A percentile compares a stretch with the other conserved stretches of the same genome.
Evolutionary conservation across 2,888 invertebrate genomes (phyloP).

Genomic region (Nomada flava): DNA sequence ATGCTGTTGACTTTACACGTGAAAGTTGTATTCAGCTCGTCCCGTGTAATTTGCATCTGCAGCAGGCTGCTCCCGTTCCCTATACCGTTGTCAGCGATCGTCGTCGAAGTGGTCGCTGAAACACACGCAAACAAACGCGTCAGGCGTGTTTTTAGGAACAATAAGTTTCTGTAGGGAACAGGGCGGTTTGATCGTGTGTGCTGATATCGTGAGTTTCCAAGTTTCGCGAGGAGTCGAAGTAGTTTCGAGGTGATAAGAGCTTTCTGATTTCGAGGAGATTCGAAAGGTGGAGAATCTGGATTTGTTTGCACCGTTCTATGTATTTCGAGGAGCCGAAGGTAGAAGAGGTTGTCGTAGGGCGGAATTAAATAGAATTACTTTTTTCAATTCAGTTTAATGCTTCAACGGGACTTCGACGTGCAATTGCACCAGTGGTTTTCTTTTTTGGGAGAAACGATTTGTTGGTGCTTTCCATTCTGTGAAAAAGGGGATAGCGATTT

Average conservation of each 20-base stretch:
- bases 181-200: not conserved
- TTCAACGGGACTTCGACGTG: too few relatives aligned
- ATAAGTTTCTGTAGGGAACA: not conserved
- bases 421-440: not conserved
- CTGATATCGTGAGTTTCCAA: too few relatives aligned
- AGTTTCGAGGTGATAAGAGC: too few relatives aligned
- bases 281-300: not conserved
- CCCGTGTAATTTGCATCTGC: constrained; percentile 88
- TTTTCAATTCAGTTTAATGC: not conserved
- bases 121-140: constrained; percentile 11
- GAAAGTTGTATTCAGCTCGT: constrained; percentile 90
- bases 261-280: constrained; percentile 3
- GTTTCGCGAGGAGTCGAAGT: too few relatives aligned
- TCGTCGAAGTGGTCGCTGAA: constrained; percentile 85
- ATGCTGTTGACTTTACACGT: constrained; percentile 90
- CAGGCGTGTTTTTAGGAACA: not conserved
- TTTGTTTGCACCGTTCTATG: not conserved
- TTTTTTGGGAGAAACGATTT: not conserved
- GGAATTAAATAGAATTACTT: too few relatives aligned
- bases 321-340: not conserved
- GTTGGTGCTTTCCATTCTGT: too few relatives aligned
- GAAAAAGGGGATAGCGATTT: not conserved
- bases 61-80: constrained; percentile 88
- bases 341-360: too few relatives aligned
- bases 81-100: constrained; percentile 86